Evolutionary conservation across 1,140 invertebrate genomes (phyloP), one percentile per base, ranked within the genome.

Genomic region (Formica selysi): DNA sequence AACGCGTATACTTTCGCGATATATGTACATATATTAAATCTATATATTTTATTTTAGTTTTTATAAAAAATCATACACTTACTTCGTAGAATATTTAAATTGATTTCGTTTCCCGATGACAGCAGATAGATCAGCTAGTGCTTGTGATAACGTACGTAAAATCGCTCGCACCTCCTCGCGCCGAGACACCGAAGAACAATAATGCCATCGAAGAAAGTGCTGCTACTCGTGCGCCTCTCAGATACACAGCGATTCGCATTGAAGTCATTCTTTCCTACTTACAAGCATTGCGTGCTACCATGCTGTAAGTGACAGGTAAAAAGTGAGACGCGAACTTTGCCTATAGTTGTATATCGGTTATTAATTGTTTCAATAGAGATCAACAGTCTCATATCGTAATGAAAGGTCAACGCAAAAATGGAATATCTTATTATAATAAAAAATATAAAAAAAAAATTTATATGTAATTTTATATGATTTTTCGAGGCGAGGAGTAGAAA

Each of bases 101-200:
- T 3, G 26, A 26, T 62, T 10, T 70, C 32, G 57, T 65, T 51
- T 41, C 22, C 26, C 2, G 11, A 10, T 48, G 67, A 76, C 29
- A 51, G 26, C 29, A 19, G 38, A 41, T 36, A 83, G 8, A 10
- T 71, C 59, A 64, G 22, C 36, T 67, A 8, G 76, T 57, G 44
- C 13, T 57, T 10, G 38, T 73, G 57, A 26, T 73, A 41, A 83
- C 11, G 26, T 13, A 57, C n/a, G 29, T 54, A 8, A 61, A 57
- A 83, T 83, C 38, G 7, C 68, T 74, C 57, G 54, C 59, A 64
- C 80, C 57, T 76, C 81, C 87, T 88, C 80, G 81, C 90, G 86
- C 76, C 78, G 89, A 91, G 90, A 84, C 81, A 93, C 92, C 91
- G 89, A 92, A 93, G 89, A 94, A 94, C 93, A 94, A 94, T 94